Conservation (phyloP, 2,888 invertebrate genomes). For the Acrobasis repandana region DNA sequence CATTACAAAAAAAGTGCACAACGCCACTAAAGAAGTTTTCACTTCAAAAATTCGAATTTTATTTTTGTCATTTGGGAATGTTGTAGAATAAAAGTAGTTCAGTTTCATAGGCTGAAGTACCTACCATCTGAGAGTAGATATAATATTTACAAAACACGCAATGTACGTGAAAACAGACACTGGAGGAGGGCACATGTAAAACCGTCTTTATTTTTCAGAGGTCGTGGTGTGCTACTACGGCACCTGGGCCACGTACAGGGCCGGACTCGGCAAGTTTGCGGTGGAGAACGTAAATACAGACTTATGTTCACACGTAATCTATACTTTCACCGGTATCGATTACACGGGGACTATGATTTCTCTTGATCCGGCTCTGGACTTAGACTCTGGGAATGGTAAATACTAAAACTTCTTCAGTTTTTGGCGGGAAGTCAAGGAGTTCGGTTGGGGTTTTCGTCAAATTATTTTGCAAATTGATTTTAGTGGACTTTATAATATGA, state of each 20-base stretch:
- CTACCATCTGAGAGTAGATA: too few relatives aligned
- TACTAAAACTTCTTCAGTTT: background rate
- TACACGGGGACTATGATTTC: conserved; percentile 75
- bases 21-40: too few relatives aligned
- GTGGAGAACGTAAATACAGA: conserved; percentile 85
- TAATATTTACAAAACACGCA: too few relatives aligned
- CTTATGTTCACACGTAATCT: conserved; percentile 89
- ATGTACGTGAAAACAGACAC: background rate
- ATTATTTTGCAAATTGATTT: too few relatives aligned
- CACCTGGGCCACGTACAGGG: conserved; percentile 89
- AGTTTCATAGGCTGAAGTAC: too few relatives aligned
- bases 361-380: conserved; percentile 85
- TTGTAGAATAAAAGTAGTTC: too few relatives aligned
- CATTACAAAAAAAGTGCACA: too few relatives aligned
- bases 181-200: conserved; percentile 15
- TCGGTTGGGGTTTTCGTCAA: too few relatives aligned
- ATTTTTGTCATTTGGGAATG: too few relatives aligned
- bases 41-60: too few relatives aligned
- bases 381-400: conserved; percentile 82
- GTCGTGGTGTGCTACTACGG: conserved; percentile 89
- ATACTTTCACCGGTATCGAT: conserved; percentile 87
- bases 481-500: too few relatives aligned
- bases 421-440: too few relatives aligned
- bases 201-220: conserved; percentile 61
- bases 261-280: conserved; percentile 84